Evolutionary conservation across 2,797 vertebrate species (phyloP), one percentile per base, ranked within the genome.

Genomic region (Pterois miles): DNA sequence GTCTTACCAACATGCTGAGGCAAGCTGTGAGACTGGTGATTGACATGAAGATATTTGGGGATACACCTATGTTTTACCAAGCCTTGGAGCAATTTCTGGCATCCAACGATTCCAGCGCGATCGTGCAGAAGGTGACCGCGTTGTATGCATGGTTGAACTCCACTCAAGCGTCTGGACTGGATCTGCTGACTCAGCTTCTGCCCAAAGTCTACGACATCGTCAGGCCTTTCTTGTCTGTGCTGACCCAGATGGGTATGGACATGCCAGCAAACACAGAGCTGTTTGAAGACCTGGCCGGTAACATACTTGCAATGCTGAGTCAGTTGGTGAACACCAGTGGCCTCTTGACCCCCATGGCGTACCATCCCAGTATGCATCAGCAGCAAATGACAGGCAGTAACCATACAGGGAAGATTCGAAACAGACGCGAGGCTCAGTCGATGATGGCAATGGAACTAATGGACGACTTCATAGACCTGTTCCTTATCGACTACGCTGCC

Each of bases 391-490:
- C 12, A 1, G 23, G 8, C 0, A 2, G 40, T 33, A 79, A 38
- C 16, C 64, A 57, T 6, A 36, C 6, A 0, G 57, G 9, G 46
- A 82, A n/a, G 25, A 4, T 10, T 4, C 71, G 88, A 64, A 72
- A 22, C 5, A 88, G 78, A 72, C 88, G 87, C 0, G 88, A 92
- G 16, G 66, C 74, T 27, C 43, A 46, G 0, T 0, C 20, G 62
- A 79, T 78, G 65, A 80, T 67, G 20, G 27, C 25, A 6, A 88
- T 85, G 29, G 65, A 85, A 6, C 92, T 92, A 6, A 56, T 94
- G 50, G 88, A 95, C 27, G 94, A 95, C 84, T 92, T 95, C 81
- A 76, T 94, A 11, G 91, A 94, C 50, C 80, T 96, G 38, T 38
- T 95, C 58, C 29, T 70, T 31, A 74, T 96, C 2, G 76, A 96